Evolutionary conservation across 2,113 vertebrate genomes (phyloP).

Genomic region (Pelvicachromis taeniatus): DNA sequence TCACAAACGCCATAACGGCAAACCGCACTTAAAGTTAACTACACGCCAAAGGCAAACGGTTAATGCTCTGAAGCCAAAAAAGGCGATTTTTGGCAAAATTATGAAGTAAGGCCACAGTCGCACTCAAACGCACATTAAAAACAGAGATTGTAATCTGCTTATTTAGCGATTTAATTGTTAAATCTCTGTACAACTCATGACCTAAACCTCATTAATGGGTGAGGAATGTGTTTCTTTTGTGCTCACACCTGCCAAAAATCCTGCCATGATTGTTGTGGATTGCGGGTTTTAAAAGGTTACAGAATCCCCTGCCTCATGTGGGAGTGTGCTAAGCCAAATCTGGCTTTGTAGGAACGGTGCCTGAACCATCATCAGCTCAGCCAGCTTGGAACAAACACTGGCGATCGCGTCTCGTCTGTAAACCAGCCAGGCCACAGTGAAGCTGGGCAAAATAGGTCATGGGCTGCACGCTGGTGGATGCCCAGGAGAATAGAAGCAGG

Average conservation of each 20-base stretch:
- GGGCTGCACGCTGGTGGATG: neutral
- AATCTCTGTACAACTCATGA: neutral
- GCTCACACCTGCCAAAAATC: neutral
- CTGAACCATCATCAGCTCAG: constrained; percentile 14
- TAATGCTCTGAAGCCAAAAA: constrained; percentile 23
- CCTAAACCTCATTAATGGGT: neutral
- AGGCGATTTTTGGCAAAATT: neutral
- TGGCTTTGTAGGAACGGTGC: constrained; percentile 37
- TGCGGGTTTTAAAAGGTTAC: neutral
- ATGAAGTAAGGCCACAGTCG: constrained; percentile 17
- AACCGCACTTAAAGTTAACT: neutral
- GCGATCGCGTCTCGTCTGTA: constrained; percentile 12
- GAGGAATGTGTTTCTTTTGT: neutral
- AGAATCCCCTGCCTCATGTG: neutral
- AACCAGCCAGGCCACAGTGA: constrained; percentile 30
- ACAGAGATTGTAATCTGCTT: neutral
- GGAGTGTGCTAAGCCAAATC: constrained; percentile 41
- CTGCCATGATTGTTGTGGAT: neutral
- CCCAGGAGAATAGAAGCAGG: neutral
- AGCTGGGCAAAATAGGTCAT: constrained; percentile 49
- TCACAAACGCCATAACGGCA: neutral
- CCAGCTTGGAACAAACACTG: constrained; percentile 16
- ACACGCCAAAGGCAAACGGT: neutral
- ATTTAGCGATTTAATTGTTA: neutral
- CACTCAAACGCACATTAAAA: neutral